phyloP scores from a whole-genome alignment of 2,888 invertebrate genomes.

The Julus scanicus region DNA sequence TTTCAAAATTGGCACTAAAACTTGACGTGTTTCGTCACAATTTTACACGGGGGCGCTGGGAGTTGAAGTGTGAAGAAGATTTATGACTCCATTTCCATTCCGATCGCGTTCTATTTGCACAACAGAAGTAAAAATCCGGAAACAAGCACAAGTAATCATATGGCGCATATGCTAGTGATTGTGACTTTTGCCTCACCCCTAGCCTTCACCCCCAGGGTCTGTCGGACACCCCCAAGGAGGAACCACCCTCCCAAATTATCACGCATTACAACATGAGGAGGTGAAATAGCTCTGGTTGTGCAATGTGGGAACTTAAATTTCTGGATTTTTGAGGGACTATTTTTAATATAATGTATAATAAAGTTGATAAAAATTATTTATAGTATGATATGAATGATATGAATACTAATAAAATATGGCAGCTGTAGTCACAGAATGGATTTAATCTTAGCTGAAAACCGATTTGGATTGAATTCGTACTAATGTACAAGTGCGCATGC shows the following conservation, averaged over 20 bases:
- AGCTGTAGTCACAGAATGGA: too few relatives aligned
- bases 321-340: too few relatives aligned
- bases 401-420: too few relatives aligned
- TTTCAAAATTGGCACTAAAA: neutral
- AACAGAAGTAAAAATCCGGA: neutral
- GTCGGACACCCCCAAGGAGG: neutral
- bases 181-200: too few relatives aligned
- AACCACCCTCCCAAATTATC: neutral
- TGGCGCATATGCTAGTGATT: neutral
- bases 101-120: conserved; percentile 9
- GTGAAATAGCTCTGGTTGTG: too few relatives aligned
- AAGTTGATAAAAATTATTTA: too few relatives aligned
- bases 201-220: neutral
- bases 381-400: too few relatives aligned
- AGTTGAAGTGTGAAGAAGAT: conserved; percentile 44
- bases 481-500: too few relatives aligned
- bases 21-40: neutral
- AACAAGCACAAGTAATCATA: neutral
- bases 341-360: too few relatives aligned
- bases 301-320: too few relatives aligned
- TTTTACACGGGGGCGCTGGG: neutral
- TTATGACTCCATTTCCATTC: conserved; percentile 45
- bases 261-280: neutral
- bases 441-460: too few relatives aligned
- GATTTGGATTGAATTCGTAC: too few relatives aligned